Evolutionary conservation across 2,797 vertebrate genomes (phyloP), one percentile per base, ranked within the genome.

Genomic region (Paguma larvata): DNA sequence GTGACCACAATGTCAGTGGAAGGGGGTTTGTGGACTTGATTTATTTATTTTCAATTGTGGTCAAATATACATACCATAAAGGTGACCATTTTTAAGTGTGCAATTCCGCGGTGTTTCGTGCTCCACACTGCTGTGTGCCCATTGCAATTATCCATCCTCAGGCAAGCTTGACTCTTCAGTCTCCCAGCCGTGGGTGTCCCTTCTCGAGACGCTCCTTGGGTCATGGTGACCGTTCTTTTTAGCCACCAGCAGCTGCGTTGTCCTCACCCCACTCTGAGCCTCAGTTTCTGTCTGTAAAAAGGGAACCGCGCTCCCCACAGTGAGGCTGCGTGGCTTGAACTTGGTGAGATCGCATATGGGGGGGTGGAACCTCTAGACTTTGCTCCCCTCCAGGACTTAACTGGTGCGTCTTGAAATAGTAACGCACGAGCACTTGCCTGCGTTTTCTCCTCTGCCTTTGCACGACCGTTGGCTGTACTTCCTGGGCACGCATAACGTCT

Each of bases 401-500:
- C 16, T 62, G 12, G 27, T 7, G 18, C 85, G 21, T 46, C 5
- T 93, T 38, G 59, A 84, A 25, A 19, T 32, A n/a, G 25, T 27
- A 38, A 14, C 59, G 25, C 13, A 3, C 0, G 1, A 3, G 15
- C 56, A 0, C 9, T n/a, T 10, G 1, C 65, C 72, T 38, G 44
- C 27, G 38, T 34, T 63, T 30, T 88, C 51, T 59, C 56, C 19
- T 59, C 56, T 59, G 2, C 56, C 56, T 23, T 10, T 59, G 56
- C 21, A 63, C 1, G 18, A 63, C 44, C 30, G 16, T 44, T 14
- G 38, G 32, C 48, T 93, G 62, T 72, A 12, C 23, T 32, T n/a
- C 30, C 46, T 78, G 11, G 9, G 1, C 13, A 3, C 1, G 0
- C 5, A 0, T 13, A 12, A 38, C 7, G 0, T 51, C 9, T 6